Conservation (phyloP, 2,113 vertebrate genomes). For the Sitta europaea region DNA sequence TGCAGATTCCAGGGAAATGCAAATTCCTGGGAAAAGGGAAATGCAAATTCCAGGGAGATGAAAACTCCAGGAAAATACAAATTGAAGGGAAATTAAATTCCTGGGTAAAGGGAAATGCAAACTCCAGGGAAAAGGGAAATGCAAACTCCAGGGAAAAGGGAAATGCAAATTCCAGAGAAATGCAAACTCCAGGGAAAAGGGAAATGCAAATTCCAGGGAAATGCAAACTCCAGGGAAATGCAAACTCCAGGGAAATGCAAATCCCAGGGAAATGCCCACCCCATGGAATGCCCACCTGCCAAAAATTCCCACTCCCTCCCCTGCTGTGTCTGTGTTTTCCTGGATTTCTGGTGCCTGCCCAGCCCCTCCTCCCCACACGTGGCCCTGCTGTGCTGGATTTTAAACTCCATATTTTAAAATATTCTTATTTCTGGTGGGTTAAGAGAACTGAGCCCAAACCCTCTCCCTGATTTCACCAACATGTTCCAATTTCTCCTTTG, state of each 20-base stretch:
- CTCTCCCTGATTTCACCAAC: accelerated
- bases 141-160: not conserved
- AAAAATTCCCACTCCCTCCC: too few species aligned
- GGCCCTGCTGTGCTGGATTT: accelerated
- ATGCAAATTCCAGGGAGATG: not conserved
- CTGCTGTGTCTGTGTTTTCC: too few species aligned
- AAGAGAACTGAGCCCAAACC: accelerated
- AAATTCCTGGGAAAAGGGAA: constrained; percentile 48
- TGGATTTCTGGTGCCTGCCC: not conserved
- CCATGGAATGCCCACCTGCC: too few species aligned
- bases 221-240: not conserved
- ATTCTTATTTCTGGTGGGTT: accelerated
- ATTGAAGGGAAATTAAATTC: too few species aligned
- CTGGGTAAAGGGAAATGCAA: constrained; percentile 54
- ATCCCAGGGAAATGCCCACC: too few species aligned
- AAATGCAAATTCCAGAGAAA: not conserved
- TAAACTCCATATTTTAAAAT: not conserved
- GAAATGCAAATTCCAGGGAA: constrained; percentile 63
- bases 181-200: too few species aligned
- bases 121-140: constrained; percentile 19
- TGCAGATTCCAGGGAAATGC: constrained; percentile 48
- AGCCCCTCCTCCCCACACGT: not conserved
- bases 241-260: not conserved
- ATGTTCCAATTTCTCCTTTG: accelerated
- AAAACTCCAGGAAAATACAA: not conserved